These are phyloP conservation scores for Promerops cafer DNA, from an alignment of 2,113 vertebrate genomes.

Conservation along the genomic window DNA sequence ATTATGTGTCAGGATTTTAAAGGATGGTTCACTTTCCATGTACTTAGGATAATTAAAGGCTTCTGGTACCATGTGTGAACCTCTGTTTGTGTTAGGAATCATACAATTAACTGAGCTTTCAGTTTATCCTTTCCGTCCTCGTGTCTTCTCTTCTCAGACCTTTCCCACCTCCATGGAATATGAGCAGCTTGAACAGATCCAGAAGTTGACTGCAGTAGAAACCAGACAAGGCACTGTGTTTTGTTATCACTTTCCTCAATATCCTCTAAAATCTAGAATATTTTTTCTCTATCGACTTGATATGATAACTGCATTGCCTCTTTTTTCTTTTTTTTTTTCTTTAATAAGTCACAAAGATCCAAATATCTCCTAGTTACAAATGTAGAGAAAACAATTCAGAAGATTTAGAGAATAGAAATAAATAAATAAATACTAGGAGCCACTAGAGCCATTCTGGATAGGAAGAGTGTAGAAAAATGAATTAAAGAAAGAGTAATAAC, in stretches of 20 bases:
- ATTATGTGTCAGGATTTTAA: background rate
- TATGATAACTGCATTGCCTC: background rate
- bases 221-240: background rate
- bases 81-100: background rate
- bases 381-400: background rate
- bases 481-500: background rate
- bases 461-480: background rate
- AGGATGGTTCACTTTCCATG: background rate
- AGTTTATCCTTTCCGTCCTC: background rate
- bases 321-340: background rate
- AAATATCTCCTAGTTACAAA: background rate
- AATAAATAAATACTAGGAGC: background rate
- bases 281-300: background rate
- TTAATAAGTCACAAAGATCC: background rate
- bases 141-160: fast-evolving
- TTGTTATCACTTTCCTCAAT: background rate
- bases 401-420: background rate
- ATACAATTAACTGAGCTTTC: background rate
- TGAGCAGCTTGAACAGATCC: background rate
- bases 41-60: background rate
- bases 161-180: background rate
- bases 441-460: background rate
- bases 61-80: background rate
- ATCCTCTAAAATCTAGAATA: background rate
- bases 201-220: background rate